A percentile compares a stretch with the other conserved stretches of the same genome.
Evolutionary conservation across 2,113 vertebrate genomes (phyloP).

Genomic region (Lates calcarifer): DNA sequence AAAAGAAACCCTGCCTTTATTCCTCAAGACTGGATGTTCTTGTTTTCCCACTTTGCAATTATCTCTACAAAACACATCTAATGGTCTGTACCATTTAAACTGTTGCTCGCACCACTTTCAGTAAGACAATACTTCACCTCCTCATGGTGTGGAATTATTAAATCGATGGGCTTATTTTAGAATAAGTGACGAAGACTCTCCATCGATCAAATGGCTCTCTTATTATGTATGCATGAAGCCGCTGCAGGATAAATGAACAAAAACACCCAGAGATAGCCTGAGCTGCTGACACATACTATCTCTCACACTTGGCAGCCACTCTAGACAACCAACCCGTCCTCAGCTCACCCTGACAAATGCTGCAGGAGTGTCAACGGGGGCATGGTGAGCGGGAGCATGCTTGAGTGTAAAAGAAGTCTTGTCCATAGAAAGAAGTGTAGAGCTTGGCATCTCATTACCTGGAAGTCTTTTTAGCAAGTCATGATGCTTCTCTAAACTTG

Average conservation of each 20-base stretch:
- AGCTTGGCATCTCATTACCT: conserved; percentile 39
- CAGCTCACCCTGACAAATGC: conserved; percentile 69
- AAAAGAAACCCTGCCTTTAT: neutral
- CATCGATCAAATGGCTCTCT: conserved; percentile 53
- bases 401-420: neutral
- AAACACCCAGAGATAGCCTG: conserved; percentile 64
- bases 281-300: conserved; percentile 64
- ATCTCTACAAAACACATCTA: conserved; percentile 8
- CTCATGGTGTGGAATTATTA: conserved; percentile 35
- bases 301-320: conserved; percentile 68
- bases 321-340: conserved; percentile 60
- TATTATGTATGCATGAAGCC: conserved; percentile 66
- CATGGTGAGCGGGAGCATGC: neutral
- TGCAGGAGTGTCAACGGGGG: conserved; percentile 60
- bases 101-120: neutral
- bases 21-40: neutral
- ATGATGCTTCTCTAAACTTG: conserved; percentile 13
- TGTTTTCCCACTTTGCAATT: neutral
- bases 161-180: conserved; percentile 54
- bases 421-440: conserved; percentile 44
- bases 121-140: conserved; percentile 23
- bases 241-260: conserved; percentile 64
- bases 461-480: conserved; percentile 37
- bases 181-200: conserved; percentile 30
- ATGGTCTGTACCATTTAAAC: conserved; percentile 1